phyloP scores from a whole-genome alignment of 2,888 invertebrate genomes.

The Drosophila meridionalis region DNA sequence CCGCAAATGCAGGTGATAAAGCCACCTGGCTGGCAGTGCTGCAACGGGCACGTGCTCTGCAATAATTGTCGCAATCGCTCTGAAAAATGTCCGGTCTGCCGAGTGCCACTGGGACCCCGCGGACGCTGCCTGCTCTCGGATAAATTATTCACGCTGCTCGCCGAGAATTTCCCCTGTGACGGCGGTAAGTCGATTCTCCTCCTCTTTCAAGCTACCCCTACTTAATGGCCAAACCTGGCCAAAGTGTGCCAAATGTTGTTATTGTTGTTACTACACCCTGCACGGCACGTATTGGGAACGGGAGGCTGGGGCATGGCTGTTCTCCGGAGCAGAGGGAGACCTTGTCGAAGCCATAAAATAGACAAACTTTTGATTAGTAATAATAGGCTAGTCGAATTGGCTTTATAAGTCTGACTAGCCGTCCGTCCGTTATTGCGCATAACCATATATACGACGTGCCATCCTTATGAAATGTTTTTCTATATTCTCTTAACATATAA shows the following conservation, averaged over 20 bases:
- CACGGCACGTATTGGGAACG: background rate
- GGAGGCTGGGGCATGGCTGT: no score
- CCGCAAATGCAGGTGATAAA: constrained; percentile 79
- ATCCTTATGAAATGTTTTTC: no score
- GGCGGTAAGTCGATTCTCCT: constrained; percentile 73
- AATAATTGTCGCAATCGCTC: constrained; percentile 85
- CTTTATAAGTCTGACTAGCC: background rate
- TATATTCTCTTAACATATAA: no score
- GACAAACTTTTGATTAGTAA: background rate
- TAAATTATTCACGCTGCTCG: constrained; percentile 85
- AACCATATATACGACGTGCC: no score
- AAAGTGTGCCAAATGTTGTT: constrained; percentile 33
- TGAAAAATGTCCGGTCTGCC: constrained; percentile 85
- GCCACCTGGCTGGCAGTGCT: constrained; percentile 86
- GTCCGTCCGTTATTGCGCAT: background rate
- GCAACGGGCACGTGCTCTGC: constrained; percentile 86
- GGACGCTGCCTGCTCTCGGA: constrained; percentile 86
- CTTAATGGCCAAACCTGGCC: constrained; percentile 10
- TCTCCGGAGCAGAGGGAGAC: background rate
- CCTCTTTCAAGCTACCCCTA: background rate
- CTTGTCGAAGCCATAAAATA: background rate
- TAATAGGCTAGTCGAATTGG: background rate
- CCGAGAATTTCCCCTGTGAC: constrained; percentile 84
- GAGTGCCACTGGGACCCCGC: constrained; percentile 85
- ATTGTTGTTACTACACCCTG: constrained; percentile 8